These are phyloP conservation scores for Agrochola lychnidis DNA, from an alignment of 2,888 invertebrate species.

Conservation along the genomic window DNA sequence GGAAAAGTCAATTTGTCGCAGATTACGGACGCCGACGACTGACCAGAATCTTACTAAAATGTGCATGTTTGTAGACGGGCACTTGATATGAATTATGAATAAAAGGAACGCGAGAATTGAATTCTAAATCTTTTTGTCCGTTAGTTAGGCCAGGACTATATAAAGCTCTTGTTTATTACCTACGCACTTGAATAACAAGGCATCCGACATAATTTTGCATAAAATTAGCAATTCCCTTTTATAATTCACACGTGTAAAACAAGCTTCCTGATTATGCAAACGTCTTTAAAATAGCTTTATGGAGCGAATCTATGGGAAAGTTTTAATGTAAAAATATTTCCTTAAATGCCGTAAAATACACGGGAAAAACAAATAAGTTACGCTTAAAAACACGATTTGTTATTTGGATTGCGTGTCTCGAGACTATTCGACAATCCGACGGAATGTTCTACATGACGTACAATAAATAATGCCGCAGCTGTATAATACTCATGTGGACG, in stretches of 20 bases:
- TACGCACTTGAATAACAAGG: slow-evolving; percentile 33
- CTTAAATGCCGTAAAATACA: slow-evolving; percentile 64
- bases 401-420: slow-evolving; percentile 75
- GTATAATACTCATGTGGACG: slow-evolving; percentile 75
- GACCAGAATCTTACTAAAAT: slow-evolving; percentile 81
- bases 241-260: slow-evolving; percentile 38
- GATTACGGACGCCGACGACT: slow-evolving; percentile 83
- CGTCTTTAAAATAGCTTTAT: slow-evolving; percentile 50
- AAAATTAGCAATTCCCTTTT: slow-evolving; percentile 35
- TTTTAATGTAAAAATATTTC: slow-evolving; percentile 56
- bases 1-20: slow-evolving; percentile 89
- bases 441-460: slow-evolving; percentile 73
- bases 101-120: slow-evolving; percentile 60
- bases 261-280: slow-evolving; percentile 47
- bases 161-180: slow-evolving; percentile 30
- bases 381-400: slow-evolving; percentile 71
- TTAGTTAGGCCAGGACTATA: slow-evolving; percentile 12
- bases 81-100: slow-evolving; percentile 79
- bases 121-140: slow-evolving; percentile 32
- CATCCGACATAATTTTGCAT: slow-evolving; percentile 20
- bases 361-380: slow-evolving; percentile 67
- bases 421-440: slow-evolving; percentile 74
- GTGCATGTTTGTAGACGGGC: slow-evolving; percentile 79
- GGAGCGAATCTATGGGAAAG: slow-evolving; percentile 43
- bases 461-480: slow-evolving; percentile 71